A percentile compares a stretch with the other conserved stretches of the same genome.
phyloP scores from a whole-genome alignment of 2,797 vertebrate species.

The Rhinoraja longicauda region DNA sequence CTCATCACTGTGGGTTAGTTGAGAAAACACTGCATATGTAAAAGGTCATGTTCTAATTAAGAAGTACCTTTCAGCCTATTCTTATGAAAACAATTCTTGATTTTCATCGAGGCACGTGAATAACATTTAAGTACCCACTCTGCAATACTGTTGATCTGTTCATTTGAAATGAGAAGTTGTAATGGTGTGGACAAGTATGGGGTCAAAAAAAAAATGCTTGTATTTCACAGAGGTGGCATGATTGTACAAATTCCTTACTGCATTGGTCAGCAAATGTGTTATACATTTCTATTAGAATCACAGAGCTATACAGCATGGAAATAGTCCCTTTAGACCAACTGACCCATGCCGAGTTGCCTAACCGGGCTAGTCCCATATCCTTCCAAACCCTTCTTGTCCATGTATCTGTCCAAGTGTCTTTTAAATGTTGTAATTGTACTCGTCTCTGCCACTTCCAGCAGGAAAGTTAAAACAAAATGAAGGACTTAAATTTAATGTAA shows the following conservation, averaged over 20 bases:
- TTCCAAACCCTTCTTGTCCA: too few relatives aligned
- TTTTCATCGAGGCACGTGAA: not conserved
- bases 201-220: not conserved
- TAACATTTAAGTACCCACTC: not conserved
- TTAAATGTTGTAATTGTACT: too few relatives aligned
- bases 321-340: too few relatives aligned
- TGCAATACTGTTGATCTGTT: not conserved
- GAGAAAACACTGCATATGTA: not conserved
- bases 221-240: not conserved
- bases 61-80: not conserved
- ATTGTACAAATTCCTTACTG: not conserved
- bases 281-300: too few relatives aligned
- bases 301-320: too few relatives aligned
- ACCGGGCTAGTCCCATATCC: too few relatives aligned
- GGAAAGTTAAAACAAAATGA: not conserved
- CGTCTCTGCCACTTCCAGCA: too few relatives aligned
- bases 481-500: not conserved
- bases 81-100: not conserved
- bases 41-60: not conserved
- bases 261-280: not conserved
- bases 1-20: not conserved
- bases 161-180: not conserved
- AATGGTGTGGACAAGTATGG: not conserved
- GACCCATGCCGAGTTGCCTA: too few relatives aligned
- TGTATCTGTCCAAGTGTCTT: too few relatives aligned